phyloP scores from a whole-genome alignment of 1,140 invertebrate species.

The Watersipora subatra region DNA sequence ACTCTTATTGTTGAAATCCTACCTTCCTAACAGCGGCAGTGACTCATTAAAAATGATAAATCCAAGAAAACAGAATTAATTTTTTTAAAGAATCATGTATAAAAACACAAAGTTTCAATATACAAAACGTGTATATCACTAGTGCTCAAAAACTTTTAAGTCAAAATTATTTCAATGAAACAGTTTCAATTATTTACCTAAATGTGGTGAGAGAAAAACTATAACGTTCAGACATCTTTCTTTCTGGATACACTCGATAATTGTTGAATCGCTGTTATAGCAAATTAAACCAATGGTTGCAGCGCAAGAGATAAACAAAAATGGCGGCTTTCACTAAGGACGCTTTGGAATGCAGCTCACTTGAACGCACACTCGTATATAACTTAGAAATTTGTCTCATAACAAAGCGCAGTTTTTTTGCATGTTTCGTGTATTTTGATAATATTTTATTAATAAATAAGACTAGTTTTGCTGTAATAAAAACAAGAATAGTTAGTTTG shows the following conservation, averaged over 20 bases:
- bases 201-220: slow-evolving; percentile 97
- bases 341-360: too few relatives aligned
- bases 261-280: background rate
- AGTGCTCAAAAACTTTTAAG: background rate
- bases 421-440: too few relatives aligned
- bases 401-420: too few relatives aligned
- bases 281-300: too few relatives aligned
- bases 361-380: too few relatives aligned
- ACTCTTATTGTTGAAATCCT: background rate
- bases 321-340: background rate
- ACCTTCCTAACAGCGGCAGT: background rate
- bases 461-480: too few relatives aligned
- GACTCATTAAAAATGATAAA: background rate
- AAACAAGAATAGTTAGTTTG: too few relatives aligned
- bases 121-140: background rate
- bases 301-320: too few relatives aligned
- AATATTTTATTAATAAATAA: too few relatives aligned
- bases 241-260: background rate
- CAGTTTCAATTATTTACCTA: slow-evolving; percentile 58
- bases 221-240: slow-evolving; percentile 67
- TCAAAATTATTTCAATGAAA: background rate
- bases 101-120: background rate
- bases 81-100: background rate
- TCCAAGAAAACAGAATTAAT: background rate
- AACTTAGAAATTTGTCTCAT: too few relatives aligned